Percentiles rank a stretch among this genome's conserved stretches.
These are phyloP conservation scores for Martes martes DNA, from an alignment of 2,113 vertebrate species.

Conservation along the genomic window DNA sequence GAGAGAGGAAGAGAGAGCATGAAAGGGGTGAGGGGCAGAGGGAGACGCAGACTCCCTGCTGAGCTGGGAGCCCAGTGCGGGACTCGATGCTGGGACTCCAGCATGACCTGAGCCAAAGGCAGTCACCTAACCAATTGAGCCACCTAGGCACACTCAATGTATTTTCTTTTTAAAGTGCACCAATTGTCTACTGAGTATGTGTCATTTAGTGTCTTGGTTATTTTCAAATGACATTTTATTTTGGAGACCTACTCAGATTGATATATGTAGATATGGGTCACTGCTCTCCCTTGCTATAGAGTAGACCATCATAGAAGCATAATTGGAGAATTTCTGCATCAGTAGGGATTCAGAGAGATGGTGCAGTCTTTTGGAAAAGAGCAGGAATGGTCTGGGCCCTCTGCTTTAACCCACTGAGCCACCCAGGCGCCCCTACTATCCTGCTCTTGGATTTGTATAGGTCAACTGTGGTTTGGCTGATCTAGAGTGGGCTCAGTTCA, in stretches of 20 bases:
- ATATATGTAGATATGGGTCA: neutral
- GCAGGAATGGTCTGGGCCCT: neutral
- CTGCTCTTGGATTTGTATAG: too few relatives aligned
- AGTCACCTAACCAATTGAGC: neutral
- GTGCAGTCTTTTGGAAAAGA: neutral
- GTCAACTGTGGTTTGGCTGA: neutral
- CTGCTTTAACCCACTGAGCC: neutral
- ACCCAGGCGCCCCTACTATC: neutral
- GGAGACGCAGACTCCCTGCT: too few relatives aligned
- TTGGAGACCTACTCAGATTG: neutral
- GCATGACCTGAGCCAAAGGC: too few relatives aligned
- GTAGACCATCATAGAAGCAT: neutral
- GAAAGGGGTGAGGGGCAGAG: too few relatives aligned
- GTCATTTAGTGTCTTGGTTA: neutral
- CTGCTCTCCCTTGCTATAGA: neutral
- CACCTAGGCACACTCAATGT: neutral
- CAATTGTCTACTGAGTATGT: neutral
- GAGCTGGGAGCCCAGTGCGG: too few relatives aligned
- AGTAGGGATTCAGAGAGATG: neutral
- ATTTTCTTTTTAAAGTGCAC: neutral
- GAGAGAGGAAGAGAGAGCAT: too few relatives aligned
- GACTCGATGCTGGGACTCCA: too few relatives aligned
- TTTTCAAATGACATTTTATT: neutral
- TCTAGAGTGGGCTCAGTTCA: neutral
- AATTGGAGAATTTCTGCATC: neutral